phyloP scores from a whole-genome alignment of 2,797 vertebrate genomes.

The Euthynnus affinis region DNA sequence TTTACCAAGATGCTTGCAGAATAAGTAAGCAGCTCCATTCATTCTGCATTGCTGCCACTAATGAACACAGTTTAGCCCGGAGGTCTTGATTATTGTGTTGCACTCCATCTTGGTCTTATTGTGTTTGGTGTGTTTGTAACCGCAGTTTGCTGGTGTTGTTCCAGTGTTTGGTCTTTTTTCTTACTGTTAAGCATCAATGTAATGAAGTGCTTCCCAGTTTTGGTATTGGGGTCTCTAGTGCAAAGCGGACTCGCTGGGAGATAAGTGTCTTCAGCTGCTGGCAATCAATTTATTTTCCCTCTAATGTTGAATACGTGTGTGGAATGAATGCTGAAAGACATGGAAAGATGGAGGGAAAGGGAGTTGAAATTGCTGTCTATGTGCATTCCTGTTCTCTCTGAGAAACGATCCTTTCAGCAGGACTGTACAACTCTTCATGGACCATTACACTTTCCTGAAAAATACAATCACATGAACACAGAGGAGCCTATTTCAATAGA shows the following conservation, averaged over 20 bases:
- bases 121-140: constrained; percentile 62
- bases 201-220: constrained; percentile 80
- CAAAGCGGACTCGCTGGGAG: constrained; percentile 73
- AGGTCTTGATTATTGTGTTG: constrained; percentile 76
- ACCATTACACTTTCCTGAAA: constrained; percentile 75
- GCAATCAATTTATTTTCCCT: constrained; percentile 83
- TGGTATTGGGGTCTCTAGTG: constrained; percentile 72
- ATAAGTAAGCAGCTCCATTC: constrained; percentile 81
- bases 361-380: constrained; percentile 64
- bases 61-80: constrained; percentile 78
- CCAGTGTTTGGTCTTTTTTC: constrained; percentile 66
- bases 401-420: constrained; percentile 75
- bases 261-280: constrained; percentile 85
- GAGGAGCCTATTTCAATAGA: constrained; percentile 57
- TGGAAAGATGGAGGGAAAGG: constrained; percentile 61
- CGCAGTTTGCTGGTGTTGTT: constrained; percentile 61
- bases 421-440: constrained; percentile 75
- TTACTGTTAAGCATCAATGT: constrained; percentile 74
- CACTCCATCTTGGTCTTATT: constrained; percentile 66
- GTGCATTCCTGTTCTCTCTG: constrained; percentile 56
- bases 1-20: constrained; percentile 72
- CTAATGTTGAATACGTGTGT: constrained; percentile 78
- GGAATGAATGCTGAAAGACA: constrained; percentile 71
- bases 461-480: constrained; percentile 72
- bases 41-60: constrained; percentile 78